These are phyloP conservation scores for Dolichopus griseipennis DNA, from an alignment of 2,888 invertebrate genomes.

Conservation along the genomic window DNA sequence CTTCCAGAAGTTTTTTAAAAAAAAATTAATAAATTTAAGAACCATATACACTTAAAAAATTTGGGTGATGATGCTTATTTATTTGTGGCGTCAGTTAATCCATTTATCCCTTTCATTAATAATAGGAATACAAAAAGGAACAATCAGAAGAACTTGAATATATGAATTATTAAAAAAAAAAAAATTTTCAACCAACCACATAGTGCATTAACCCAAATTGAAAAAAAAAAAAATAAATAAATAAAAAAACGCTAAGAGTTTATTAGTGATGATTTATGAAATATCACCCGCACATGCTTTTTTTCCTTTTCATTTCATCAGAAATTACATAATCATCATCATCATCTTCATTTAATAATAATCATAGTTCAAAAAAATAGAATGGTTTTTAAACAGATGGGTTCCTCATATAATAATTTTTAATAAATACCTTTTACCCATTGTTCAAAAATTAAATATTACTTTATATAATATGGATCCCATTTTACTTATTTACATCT, in stretches of 20 bases:
- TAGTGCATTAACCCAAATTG: neutral
- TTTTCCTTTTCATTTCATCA: neutral
- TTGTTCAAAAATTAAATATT: neutral
- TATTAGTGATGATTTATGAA: constrained; percentile 9
- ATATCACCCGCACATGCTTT: constrained; percentile 8
- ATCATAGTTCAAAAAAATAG: no score
- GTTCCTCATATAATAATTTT: neutral
- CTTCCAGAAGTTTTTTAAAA: no score
- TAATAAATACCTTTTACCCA: neutral
- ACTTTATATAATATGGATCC: neutral
- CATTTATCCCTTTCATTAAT: constrained; percentile 7
- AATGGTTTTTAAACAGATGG: neutral
- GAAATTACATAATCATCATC: no score
- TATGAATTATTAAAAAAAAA: neutral
- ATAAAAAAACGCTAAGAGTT: neutral
- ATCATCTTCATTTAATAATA: no score
- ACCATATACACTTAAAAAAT: neutral
- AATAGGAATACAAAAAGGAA: neutral
- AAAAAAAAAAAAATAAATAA: neutral
- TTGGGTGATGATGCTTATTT: constrained; percentile 11
- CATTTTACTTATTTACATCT: neutral
- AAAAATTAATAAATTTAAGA: no score
- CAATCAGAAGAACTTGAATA: neutral
- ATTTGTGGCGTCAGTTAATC: constrained; percentile 10
- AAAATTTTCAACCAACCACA: neutral